Evolutionary conservation across 1,140 invertebrate genomes (phyloP), one percentile per base, ranked within the genome.

Genomic region (Triops longicaudatus): DNA sequence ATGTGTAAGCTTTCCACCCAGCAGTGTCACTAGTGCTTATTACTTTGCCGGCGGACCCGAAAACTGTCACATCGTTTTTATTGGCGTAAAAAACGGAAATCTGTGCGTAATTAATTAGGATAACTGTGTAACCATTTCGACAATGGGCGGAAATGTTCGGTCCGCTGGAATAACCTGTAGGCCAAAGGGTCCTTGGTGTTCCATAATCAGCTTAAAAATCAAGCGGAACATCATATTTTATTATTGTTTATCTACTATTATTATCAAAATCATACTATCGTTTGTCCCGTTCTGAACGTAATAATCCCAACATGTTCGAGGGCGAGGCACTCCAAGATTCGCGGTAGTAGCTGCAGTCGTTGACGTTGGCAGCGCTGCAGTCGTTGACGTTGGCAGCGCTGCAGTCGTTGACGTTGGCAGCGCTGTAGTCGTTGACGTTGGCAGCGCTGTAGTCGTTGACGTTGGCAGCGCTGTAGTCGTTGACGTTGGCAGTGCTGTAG

Each of bases 81-180:
- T n/a, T 63, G 14, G 9, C 50, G 50, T 63, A 63, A 6, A n/a
- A n/a, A 6, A 0, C 0, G n/a, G 4, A 6, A 63, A 63, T 17
- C 14, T 14, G 10, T 63, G 50, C 50, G 17, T 63, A 22, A 14
- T 63, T 63, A 22, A 22, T 6, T 14, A 63, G 9, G 14, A 63
- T 63, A 17, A 10, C 17, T 63, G 50, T 63, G 50, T 63, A 63
- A 63, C 50, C 50, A 63, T 63, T 63, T 63, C 50, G 50, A 63
- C 50, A 63, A 17, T 63, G 22, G 4, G 22, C 50, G 1, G 50
- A 14, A 1, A 22, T 63, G n/a, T 9, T 63, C 17, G 50, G 14
- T 63, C 50, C 50, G n/a, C 22, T 63, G 17, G 50, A 22, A 63
- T n/a, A 22, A 14, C 50, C 50, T 14, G 50, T 63, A 63, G 50